These are phyloP conservation scores for Acleris literana DNA, from an alignment of 2,888 invertebrate genomes.

Conservation along the genomic window DNA sequence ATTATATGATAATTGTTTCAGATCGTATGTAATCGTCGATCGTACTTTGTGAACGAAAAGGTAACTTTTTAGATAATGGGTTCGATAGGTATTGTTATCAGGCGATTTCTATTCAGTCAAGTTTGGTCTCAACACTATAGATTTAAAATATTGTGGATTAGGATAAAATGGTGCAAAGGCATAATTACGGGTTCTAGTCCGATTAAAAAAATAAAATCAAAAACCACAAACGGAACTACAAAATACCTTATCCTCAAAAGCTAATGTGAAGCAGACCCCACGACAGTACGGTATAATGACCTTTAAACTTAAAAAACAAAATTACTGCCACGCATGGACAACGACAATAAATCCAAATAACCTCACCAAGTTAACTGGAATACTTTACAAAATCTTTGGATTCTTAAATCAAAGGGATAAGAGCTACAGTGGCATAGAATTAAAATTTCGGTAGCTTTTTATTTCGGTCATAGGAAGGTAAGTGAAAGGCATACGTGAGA, in stretches of 20 bases:
- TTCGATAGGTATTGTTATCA: too few relatives aligned
- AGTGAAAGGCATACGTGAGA: conserved; percentile 82
- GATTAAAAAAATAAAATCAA: background rate
- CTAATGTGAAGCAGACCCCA: conserved; percentile 53
- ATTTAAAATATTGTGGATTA: too few relatives aligned
- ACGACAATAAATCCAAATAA: conserved; percentile 72
- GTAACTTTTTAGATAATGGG: too few relatives aligned
- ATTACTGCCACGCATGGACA: conserved; percentile 79
- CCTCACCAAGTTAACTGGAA: conserved; percentile 47
- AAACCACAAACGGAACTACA: background rate
- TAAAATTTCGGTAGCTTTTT: conserved; percentile 25
- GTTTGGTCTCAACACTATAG: too few relatives aligned
- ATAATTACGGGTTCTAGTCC: too few relatives aligned
- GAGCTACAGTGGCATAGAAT: conserved; percentile 48
- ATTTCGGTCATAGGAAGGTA: conserved; percentile 50
- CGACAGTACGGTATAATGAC: conserved; percentile 74
- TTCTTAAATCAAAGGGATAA: conserved; percentile 46
- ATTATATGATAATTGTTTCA: too few relatives aligned
- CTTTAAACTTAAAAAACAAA: conserved; percentile 79
- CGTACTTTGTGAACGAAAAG: too few relatives aligned
- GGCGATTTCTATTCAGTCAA: too few relatives aligned
- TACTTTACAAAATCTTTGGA: conserved; percentile 3
- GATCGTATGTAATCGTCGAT: too few relatives aligned
- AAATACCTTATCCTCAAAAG: background rate
- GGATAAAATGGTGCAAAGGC: too few relatives aligned